Evolutionary conservation across 2,113 vertebrate genomes (phyloP).

Genomic region (Podilymbus podiceps): DNA sequence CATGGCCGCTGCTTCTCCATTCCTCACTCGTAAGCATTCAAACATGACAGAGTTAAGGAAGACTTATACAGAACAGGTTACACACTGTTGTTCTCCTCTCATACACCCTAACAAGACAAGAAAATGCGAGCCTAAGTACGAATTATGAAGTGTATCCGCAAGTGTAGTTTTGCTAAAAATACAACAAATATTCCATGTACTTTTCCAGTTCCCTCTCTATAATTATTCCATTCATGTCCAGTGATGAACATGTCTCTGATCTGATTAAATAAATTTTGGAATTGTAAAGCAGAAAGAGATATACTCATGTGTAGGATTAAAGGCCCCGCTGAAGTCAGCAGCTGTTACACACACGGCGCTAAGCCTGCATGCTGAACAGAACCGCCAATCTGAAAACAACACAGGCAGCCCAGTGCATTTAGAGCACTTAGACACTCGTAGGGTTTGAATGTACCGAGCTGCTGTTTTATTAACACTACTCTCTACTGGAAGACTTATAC

Average conservation of each 20-base stretch:
- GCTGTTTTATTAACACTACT: not conserved
- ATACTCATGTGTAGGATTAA: not conserved
- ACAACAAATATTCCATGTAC: not conserved
- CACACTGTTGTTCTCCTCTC: not conserved
- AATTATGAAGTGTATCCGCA: not conserved
- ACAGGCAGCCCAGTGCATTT: not conserved
- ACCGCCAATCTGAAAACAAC: conserved; percentile 14
- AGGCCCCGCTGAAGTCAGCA: conserved; percentile 29
- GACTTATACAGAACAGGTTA: not conserved
- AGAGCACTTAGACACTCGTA: not conserved
- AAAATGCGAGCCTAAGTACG: not conserved
- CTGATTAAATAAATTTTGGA: not conserved
- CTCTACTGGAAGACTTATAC: not conserved
- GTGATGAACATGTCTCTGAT: not conserved
- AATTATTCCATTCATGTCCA: not conserved
- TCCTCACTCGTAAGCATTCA: not conserved
- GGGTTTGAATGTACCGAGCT: not conserved
- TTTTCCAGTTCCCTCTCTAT: not conserved
- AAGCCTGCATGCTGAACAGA: conserved; percentile 21
- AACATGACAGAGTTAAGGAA: not conserved
- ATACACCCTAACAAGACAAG: not conserved
- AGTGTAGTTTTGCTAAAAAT: not conserved
- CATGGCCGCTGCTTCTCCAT: not conserved
- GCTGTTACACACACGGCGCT: not conserved
- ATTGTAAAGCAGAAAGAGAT: not conserved